Percentiles rank a stretch among this genome's conserved stretches.
Evolutionary conservation across 2,888 invertebrate genomes (phyloP).

Genomic region (Conomelus anceps): DNA sequence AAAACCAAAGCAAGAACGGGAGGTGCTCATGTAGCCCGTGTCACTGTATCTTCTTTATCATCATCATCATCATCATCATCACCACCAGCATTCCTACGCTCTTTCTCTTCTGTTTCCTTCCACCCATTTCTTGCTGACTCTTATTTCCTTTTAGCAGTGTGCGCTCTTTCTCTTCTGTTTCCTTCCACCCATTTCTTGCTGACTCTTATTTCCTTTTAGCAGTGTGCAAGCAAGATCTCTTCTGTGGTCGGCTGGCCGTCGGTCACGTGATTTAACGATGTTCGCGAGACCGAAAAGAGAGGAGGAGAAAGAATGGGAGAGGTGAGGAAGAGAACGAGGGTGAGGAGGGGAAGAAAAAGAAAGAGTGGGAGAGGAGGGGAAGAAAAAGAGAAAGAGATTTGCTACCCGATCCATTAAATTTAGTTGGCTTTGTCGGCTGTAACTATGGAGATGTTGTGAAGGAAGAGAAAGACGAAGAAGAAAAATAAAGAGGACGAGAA

Average conservation of each 20-base stretch:
- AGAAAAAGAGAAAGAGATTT: not conserved
- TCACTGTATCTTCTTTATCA: not conserved
- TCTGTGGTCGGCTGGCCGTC: constrained; percentile 23
- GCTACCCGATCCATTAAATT: not conserved
- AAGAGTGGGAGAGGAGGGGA: constrained; percentile 18
- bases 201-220: not conserved
- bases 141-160: not conserved
- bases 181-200: no score
- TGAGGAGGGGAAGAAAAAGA: constrained; percentile 26
- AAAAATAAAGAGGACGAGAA: not conserved
- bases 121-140: not conserved
- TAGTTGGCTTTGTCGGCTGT: not conserved
- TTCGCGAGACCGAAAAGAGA: constrained; percentile 25
- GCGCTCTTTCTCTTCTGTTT: no score
- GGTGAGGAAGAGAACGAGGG: constrained; percentile 14
- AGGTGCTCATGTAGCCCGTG: not conserved
- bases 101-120: not conserved
- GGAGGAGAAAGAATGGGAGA: constrained; percentile 19
- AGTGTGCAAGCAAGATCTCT: not conserved
- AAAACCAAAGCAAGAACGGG: no score
- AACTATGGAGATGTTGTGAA: not conserved
- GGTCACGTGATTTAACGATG: constrained; percentile 33
- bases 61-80: not conserved
- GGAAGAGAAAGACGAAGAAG: not conserved
- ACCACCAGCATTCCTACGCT: not conserved